Evolutionary conservation across 2,113 vertebrate genomes (phyloP).

Genomic region (Ameiurus melas): DNA sequence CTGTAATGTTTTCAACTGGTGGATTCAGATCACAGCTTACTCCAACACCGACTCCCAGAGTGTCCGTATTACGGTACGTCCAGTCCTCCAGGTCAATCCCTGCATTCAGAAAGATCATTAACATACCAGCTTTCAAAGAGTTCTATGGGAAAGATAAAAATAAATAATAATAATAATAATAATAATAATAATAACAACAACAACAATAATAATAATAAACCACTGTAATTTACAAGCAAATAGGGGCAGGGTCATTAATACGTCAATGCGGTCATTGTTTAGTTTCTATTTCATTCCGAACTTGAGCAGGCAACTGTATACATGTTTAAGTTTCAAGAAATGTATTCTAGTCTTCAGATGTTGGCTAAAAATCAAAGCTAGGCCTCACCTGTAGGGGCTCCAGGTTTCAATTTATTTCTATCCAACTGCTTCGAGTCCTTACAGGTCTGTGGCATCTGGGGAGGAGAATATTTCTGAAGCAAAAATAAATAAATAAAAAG

Average conservation of each 20-base stretch:
- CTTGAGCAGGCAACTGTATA: not conserved
- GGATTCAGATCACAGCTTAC: conserved; percentile 90
- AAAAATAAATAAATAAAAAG: not conserved
- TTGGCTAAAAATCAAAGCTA: not conserved
- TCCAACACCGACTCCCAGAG: conserved; percentile 94
- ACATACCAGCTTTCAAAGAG: not conserved
- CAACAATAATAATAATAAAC: not conserved
- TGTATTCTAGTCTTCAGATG: not conserved
- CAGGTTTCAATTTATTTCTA: conserved; percentile 5
- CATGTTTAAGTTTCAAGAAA: not conserved
- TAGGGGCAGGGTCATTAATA: not conserved
- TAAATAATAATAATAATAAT: too few species aligned
- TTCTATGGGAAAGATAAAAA: not conserved
- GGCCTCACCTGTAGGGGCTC: not conserved
- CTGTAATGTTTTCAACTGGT: conserved; percentile 77
- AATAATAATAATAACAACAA: too few species aligned
- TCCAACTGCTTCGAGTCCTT: conserved; percentile 10
- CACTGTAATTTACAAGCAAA: not conserved
- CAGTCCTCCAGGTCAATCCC: conserved; percentile 83
- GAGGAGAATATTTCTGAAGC: conserved; percentile 24
- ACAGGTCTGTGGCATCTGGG: conserved; percentile 22
- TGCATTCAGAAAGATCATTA: not conserved
- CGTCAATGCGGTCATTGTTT: not conserved
- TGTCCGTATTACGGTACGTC: conserved; percentile 94
- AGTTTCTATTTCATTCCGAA: not conserved